Percentiles rank a stretch among this genome's conserved stretches.
Conservation (phyloP, 2,797 vertebrate species). For the Gymnothorax reevesii region DNA sequence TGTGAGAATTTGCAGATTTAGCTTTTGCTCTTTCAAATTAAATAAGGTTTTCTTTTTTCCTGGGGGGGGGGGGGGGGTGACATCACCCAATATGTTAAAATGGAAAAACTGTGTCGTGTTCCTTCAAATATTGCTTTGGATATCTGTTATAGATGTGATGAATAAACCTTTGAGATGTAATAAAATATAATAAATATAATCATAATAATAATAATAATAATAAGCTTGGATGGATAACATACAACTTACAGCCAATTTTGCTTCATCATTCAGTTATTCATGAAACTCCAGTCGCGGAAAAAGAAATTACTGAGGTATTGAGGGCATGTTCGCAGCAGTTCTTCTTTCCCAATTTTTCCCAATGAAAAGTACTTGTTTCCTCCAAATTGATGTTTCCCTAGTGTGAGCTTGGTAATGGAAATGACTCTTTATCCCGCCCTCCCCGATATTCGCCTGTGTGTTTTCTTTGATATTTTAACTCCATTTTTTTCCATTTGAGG, state of each 20-base stretch:
- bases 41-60: not conserved
- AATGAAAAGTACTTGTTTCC: slow-evolving; percentile 13
- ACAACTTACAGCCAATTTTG: not conserved
- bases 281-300: not conserved
- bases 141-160: not conserved
- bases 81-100: not conserved
- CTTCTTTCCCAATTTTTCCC: not conserved
- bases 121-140: not conserved
- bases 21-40: not conserved
- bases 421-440: not conserved
- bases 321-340: not conserved
- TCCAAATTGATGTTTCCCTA: not conserved
- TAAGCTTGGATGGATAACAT: not conserved
- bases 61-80: not conserved
- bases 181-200: too few species aligned
- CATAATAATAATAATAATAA: not conserved
- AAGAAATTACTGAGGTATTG: not conserved
- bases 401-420: not conserved
- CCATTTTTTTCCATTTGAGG: not conserved
- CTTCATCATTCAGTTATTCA: not conserved
- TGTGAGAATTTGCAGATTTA: not conserved
- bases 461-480: slow-evolving; percentile 13
- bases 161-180: not conserved
- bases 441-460: not conserved
- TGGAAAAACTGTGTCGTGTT: not conserved